Conservation (phyloP, 2,113 vertebrate species). For the Neodontobutis hainanensis region DNA sequence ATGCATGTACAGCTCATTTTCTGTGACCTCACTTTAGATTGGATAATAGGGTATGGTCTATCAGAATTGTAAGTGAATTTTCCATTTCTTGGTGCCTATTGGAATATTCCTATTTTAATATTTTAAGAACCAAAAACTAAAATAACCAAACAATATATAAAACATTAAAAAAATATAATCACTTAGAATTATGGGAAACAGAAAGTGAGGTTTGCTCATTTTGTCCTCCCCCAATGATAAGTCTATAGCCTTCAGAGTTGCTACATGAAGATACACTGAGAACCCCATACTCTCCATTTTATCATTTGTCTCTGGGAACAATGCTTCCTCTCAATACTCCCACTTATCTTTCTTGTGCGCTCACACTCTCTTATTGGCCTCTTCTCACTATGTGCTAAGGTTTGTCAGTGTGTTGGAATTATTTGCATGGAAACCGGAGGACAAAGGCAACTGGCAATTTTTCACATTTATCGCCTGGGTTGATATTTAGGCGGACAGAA, state of each 20-base stretch:
- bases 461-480: conserved; percentile 52
- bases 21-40: no score
- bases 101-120: no score
- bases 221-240: not conserved
- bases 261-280: conserved; percentile 29
- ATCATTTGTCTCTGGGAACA: conserved; percentile 49
- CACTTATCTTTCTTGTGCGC: conserved; percentile 54
- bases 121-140: no score
- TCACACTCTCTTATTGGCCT: conserved; percentile 52
- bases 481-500: conserved; percentile 58
- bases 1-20: no score
- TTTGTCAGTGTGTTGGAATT: conserved; percentile 49
- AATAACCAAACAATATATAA: no score
- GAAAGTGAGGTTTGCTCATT: not conserved
- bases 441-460: conserved; percentile 53
- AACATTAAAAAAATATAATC: no score
- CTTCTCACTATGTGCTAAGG: conserved; percentile 65
- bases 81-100: no score
- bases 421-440: conserved; percentile 70
- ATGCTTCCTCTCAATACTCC: conserved; percentile 59
- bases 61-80: no score
- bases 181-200: no score
- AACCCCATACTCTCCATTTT: conserved; percentile 18
- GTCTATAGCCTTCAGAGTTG: not conserved
- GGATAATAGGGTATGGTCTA: no score